Base-by-base conservation (phyloP, 2,888 invertebrate genomes). In the Agonum fuliginosum region DNA sequence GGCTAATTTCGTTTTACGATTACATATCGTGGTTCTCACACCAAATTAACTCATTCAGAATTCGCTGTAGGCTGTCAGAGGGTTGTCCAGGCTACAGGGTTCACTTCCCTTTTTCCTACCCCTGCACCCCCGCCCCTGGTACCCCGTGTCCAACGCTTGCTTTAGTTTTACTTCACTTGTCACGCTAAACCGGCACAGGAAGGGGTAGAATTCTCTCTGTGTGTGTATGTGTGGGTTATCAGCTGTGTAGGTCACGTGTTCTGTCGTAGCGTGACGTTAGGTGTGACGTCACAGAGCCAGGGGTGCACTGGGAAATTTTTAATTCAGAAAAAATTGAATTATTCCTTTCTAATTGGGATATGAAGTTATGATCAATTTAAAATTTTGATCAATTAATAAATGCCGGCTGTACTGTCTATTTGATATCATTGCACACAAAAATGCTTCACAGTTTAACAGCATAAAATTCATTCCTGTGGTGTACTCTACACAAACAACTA, bases 231-330 rank as follows among this genome's bases (percentile, higher is more conserved):
- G 70, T 70, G 17, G 43, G 69, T 74, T 79, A 78, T 79, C 79
- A 79, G 79, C 78, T 78, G 79, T 78, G 58, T 69, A 72, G 70
- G 78, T 79, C 78, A 79, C 78, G 78, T 79, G 78, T 34, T 37
- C 20, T 75, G 37, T 22, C 30, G 54, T 75, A 14, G 77, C 72
- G 72, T 76, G 78, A 77, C 72, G 71, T 67, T 43, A 5, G 34
- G 37, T 78, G 51, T 78, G 78, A 79, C 77, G 77, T 79, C 79
- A 79, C 54, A 27, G 12, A 12, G 24, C 3, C 67, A 67, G 41
- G 20, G 30, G 1, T 0, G 67, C 17, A 67, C 12, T 1, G 8
- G n/a, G n/a, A 43, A n/a, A 43, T 43, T 43, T 14, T 14, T 3
- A 43, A n/a, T 12, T 43, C n/a, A n/a, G n/a, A n/a, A n/a, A n/a